Evolutionary conservation across 2,113 vertebrate genomes (phyloP).

Genomic region (Xyliphius kryptos): DNA sequence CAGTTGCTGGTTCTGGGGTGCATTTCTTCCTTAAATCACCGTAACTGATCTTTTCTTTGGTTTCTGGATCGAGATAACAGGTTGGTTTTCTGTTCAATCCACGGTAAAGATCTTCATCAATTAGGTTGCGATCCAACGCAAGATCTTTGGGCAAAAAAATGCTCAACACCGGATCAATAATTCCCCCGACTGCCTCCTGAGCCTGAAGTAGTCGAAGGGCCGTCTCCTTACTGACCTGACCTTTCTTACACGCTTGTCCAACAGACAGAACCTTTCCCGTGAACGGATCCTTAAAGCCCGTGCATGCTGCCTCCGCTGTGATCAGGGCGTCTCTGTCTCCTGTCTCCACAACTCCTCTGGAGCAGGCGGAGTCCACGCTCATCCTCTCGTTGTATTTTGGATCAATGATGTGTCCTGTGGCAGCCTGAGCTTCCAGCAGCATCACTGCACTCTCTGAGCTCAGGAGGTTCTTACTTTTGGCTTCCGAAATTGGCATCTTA

Average conservation of each 20-base stretch:
- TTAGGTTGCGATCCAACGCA: slow-evolving; percentile 75
- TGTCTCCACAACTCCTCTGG: slow-evolving; percentile 74
- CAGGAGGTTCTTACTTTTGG: slow-evolving; percentile 77
- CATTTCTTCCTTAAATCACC: slow-evolving; percentile 76
- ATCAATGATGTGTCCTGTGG: slow-evolving; percentile 86
- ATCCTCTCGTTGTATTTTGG: slow-evolving; percentile 74
- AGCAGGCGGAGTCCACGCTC: slow-evolving; percentile 77
- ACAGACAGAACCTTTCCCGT: slow-evolving; percentile 72
- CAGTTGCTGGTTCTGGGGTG: slow-evolving; percentile 75
- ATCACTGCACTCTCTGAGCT: slow-evolving; percentile 70
- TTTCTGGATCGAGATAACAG: slow-evolving; percentile 81
- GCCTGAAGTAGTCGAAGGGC: slow-evolving; percentile 83
- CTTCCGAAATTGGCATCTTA: slow-evolving; percentile 85
- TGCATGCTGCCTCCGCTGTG: slow-evolving; percentile 78
- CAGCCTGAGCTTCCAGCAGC: slow-evolving; percentile 85
- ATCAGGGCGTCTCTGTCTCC: slow-evolving; percentile 78
- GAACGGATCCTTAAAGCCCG: slow-evolving; percentile 80
- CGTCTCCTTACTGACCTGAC: slow-evolving; percentile 73
- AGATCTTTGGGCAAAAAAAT: slow-evolving; percentile 82
- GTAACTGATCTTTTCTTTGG: slow-evolving; percentile 75
- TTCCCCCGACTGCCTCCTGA: slow-evolving; percentile 83
- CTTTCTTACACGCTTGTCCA: slow-evolving; percentile 85
- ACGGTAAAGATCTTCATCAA: slow-evolving; percentile 78
- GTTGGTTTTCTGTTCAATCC: slow-evolving; percentile 71
- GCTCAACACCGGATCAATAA: slow-evolving; percentile 83